Evolutionary conservation across 1,140 invertebrate genomes (phyloP), one percentile per base, ranked within the genome.

Genomic region (Argopecten irradians): DNA sequence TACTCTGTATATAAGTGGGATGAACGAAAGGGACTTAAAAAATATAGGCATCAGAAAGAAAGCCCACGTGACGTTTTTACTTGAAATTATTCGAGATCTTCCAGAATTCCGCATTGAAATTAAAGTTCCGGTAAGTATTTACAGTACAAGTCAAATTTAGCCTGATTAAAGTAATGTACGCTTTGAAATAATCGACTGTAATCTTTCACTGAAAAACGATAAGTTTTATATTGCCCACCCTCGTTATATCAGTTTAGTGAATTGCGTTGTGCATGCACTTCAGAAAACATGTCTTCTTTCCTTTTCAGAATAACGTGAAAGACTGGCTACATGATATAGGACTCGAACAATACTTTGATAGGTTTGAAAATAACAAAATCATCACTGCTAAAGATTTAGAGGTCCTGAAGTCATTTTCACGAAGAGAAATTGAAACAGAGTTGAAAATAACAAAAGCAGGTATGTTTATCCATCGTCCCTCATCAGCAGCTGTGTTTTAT

Each of bases 381-480:
- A 46, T 83, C 34, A 88, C 86, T 16, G 87, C 90, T 22, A 92
- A 92, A 46, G 91, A 93, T 19, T 90, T 94, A 90, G 91, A 92
- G 55, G 90, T 92, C 9, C 85, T 94, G 0, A 94, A 94, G 84
- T 87, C 91, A 0, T 92, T 93, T 34, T 89, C 87, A 9, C 34
- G 88, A 11, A 88, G 89, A 33, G 93, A 93, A 35, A 91, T 93
- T 32, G 89, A 91, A 82, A 91, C 89, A 34, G 92, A 94, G 34
- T 88, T 94, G 9, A 89, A 90, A n/a, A 92, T 94, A 36, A 90
- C 39, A 9, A 94, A 93, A 90, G 84, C 91, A 71, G 93, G 93
- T 94, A 86, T 82, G 86, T 28, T 28, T 39, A 41, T n/a, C n/a
- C n/a, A n/a, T n/a, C n/a, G n/a, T n/a, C n/a, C n/a, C n/a, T n/a